phyloP scores from a whole-genome alignment of 2,797 vertebrate species.

The Sebastes taczanowskii region DNA sequence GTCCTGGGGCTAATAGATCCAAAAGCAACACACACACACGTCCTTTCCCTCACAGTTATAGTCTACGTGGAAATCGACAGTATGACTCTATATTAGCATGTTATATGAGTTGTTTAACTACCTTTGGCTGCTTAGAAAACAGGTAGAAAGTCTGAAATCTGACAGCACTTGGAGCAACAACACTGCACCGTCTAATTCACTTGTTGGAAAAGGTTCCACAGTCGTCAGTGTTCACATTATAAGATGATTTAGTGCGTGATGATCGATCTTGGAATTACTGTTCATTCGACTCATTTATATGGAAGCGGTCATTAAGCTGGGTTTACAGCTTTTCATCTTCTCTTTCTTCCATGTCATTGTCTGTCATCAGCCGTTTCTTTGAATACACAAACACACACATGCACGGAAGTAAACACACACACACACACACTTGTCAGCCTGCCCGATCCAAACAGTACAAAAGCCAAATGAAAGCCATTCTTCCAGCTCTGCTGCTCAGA shows the following conservation, averaged over 20 bases:
- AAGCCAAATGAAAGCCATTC: constrained; percentile 9
- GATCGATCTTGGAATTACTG: background rate
- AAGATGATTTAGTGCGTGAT: constrained; percentile 2
- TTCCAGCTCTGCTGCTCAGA: constrained; percentile 14
- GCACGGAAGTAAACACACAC: background rate
- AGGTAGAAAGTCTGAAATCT: background rate
- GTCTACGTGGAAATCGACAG: background rate
- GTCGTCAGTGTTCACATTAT: background rate
- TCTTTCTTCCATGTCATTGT: constrained; percentile 1
- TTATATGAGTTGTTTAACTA: background rate
- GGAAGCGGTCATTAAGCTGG: background rate
- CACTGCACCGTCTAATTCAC: background rate
- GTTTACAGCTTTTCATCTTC: constrained; percentile 6
- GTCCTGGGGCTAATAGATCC: background rate
- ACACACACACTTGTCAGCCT: background rate
- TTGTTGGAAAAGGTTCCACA: background rate
- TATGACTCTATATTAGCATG: background rate
- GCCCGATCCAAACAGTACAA: background rate
- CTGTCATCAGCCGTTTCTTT: constrained; percentile 15
- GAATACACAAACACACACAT: constrained; percentile 2
- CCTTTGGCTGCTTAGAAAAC: background rate
- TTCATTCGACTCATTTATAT: background rate
- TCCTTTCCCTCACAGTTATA: no score
- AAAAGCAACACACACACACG: background rate
- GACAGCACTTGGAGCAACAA: background rate